These are phyloP conservation scores for Neodiprion virginianus DNA, from an alignment of 1,140 invertebrate genomes.

Conservation along the genomic window DNA sequence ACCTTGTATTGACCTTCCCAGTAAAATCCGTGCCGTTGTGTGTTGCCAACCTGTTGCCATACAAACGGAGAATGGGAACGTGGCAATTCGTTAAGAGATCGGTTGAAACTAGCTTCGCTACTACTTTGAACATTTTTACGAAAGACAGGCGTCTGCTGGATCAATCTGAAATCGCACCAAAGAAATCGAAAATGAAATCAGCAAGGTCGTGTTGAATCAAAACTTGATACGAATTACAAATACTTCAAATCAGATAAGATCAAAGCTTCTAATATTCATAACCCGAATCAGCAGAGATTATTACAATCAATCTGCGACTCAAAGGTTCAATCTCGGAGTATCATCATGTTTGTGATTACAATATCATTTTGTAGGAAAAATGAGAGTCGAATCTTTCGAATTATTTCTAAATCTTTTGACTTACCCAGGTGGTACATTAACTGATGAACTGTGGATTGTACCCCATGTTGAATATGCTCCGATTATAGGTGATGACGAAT, in stretches of 20 bases:
- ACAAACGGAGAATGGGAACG: conserved; percentile 49
- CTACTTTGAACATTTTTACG: conserved; percentile 42
- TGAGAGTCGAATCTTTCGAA: neutral
- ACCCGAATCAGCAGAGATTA: conserved; percentile 54
- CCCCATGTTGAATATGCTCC: conserved; percentile 51
- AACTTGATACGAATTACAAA: neutral
- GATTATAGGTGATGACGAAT: conserved; percentile 51
- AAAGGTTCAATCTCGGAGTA: conserved; percentile 55
- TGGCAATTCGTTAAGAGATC: conserved; percentile 47
- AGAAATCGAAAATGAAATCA: conserved; percentile 25
- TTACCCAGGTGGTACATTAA: conserved; percentile 47
- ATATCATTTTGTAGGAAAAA: conserved; percentile 11
- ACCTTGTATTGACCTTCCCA: conserved; percentile 49
- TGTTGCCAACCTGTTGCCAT: conserved; percentile 41
- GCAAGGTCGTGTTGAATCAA: conserved; percentile 13
- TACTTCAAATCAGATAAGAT: conserved; percentile 56
- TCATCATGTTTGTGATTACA: conserved; percentile 37
- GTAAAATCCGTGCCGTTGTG: conserved; percentile 41
- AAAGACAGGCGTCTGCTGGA: conserved; percentile 47
- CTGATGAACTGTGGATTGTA: conserved; percentile 46
- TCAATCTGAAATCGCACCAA: conserved; percentile 38
- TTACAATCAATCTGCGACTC: conserved; percentile 53
- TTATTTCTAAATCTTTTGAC: conserved; percentile 19
- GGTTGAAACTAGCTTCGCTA: conserved; percentile 45
- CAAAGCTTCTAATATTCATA: conserved; percentile 52